These are phyloP conservation scores for Nothocercus julius DNA, from an alignment of 2,113 vertebrate genomes.

Conservation along the genomic window DNA sequence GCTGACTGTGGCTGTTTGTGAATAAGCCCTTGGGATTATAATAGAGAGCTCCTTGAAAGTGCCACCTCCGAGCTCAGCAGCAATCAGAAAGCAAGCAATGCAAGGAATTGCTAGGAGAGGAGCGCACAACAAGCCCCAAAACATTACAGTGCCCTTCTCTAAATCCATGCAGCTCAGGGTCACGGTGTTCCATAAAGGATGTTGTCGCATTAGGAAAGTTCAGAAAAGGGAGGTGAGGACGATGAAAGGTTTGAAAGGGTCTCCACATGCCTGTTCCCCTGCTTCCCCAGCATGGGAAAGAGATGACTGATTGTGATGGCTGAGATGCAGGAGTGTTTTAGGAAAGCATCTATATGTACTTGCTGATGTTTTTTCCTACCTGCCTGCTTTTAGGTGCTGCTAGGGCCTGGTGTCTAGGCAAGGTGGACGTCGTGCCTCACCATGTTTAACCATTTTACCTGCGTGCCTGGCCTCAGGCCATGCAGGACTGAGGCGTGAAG, in stretches of 20 bases:
- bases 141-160: not conserved
- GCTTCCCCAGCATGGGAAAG: not conserved
- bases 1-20: not conserved
- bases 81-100: not conserved
- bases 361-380: fast-evolving
- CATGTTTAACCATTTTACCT: not conserved
- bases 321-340: not conserved
- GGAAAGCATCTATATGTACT: not conserved
- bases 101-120: not conserved
- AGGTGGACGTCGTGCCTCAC: not conserved
- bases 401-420: not conserved
- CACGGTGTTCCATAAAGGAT: not conserved
- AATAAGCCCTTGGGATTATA: not conserved
- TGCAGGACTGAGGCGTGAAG: not conserved
- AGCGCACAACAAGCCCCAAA: fast-evolving
- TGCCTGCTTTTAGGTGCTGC: not conserved
- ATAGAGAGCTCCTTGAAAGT: not conserved
- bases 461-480: not conserved
- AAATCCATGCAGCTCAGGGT: not conserved
- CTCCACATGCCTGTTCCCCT: not conserved
- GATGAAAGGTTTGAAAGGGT: not conserved
- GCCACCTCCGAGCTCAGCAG: not conserved
- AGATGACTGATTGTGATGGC: not conserved
- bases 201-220: fast-evolving
- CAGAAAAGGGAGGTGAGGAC: not conserved